These are phyloP conservation scores for Caenorhabditis panamensis DNA, from an alignment of 2,888 invertebrate species.

Conservation along the genomic window DNA sequence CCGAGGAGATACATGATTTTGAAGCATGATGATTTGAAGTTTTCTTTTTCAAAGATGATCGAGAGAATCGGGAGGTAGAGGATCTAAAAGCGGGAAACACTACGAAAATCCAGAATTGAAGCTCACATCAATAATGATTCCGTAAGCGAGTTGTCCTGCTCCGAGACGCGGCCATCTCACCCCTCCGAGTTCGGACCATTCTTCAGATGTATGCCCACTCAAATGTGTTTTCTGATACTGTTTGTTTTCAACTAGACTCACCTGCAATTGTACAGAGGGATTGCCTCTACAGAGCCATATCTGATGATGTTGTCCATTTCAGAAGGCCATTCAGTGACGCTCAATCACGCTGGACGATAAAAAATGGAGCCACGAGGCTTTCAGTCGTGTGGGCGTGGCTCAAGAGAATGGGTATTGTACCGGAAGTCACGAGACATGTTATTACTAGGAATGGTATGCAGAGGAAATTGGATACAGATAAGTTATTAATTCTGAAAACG, in stretches of 20 bases:
- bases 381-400: slow-evolving; percentile 15
- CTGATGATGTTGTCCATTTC: slow-evolving; percentile 43
- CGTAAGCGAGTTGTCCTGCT: slow-evolving; percentile 24
- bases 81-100: slow-evolving; percentile 11
- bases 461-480: not conserved
- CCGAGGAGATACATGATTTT: slow-evolving; percentile 54
- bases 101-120: no score
- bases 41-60: slow-evolving; percentile 39
- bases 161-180: slow-evolving; percentile 33
- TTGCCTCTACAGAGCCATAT: slow-evolving; percentile 43
- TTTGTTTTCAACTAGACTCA: no score
- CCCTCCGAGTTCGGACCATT: slow-evolving; percentile 34
- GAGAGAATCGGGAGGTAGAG: slow-evolving; percentile 44
- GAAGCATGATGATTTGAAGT: slow-evolving; percentile 52
- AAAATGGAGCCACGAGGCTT: not conserved
- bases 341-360: no score
- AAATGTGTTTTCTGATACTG: no score
- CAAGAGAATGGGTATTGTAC: not conserved
- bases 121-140: slow-evolving; percentile 42
- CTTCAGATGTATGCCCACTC: slow-evolving; percentile 32
- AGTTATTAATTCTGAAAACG: not conserved
- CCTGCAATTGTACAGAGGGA: slow-evolving; percentile 53
- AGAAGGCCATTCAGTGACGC: no score
- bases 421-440: slow-evolving; percentile 6
- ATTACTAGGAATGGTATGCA: not conserved